A percentile compares a stretch with the other conserved stretches of the same genome.
These are phyloP conservation scores for Sinotaia quadrata DNA, from an alignment of 2,888 invertebrate species.

Conservation along the genomic window DNA sequence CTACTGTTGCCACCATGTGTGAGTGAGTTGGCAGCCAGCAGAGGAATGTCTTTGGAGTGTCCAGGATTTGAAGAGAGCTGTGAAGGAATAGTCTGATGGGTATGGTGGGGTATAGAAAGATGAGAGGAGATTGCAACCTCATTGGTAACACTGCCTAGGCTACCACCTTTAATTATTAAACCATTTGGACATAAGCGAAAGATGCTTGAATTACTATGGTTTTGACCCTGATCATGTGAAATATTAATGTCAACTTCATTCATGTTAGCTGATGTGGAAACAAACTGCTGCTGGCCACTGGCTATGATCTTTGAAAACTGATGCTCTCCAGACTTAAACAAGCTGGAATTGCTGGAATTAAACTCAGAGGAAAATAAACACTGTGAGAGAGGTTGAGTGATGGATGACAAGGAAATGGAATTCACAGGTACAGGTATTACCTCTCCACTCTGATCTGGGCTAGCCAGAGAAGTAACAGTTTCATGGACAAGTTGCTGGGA, in stretches of 20 bases:
- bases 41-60: slow-evolving; percentile 29
- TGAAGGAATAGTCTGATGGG: not conserved
- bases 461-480: slow-evolving; percentile 9
- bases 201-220: not conserved
- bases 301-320: no score
- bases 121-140: slow-evolving; percentile 12
- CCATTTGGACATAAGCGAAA: slow-evolving; percentile 10
- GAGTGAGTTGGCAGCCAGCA: slow-evolving; percentile 27
- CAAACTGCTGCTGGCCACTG: not conserved
- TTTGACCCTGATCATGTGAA: not conserved
- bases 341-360: not conserved
- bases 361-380: not conserved
- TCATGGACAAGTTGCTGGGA: not conserved
- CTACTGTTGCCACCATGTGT: slow-evolving; percentile 5
- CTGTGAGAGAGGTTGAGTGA: not conserved
- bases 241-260: not conserved
- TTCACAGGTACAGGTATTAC: not conserved
- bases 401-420: not conserved
- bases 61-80: slow-evolving; percentile 8
- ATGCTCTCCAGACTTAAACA: not conserved
- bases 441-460: slow-evolving; percentile 6
- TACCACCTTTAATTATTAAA: slow-evolving; percentile 9
- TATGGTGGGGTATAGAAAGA: not conserved
- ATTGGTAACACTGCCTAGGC: slow-evolving; percentile 2
- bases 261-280: not conserved